Percentiles rank a stretch among this genome's conserved stretches.
Evolutionary conservation across 2,797 vertebrate species (phyloP).

Genomic region (Myotis planiceps): DNA sequence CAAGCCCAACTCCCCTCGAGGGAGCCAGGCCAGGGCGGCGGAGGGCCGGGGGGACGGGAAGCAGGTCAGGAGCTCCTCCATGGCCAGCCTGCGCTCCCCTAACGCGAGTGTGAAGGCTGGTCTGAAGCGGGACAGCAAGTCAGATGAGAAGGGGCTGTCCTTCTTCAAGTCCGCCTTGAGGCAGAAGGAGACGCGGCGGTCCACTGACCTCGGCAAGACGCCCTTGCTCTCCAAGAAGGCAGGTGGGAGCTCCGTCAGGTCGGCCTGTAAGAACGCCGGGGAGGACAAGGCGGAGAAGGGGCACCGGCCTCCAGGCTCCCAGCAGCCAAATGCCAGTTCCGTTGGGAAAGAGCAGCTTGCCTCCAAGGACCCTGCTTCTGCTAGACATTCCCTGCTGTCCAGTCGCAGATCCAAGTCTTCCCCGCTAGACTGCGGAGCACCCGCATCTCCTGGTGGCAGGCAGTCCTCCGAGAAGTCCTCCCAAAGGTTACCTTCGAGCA

Average conservation of each 20-base stretch:
- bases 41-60: constrained; percentile 86
- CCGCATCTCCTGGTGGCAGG: constrained; percentile 90
- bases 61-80: constrained; percentile 93
- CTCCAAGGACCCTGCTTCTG: constrained; percentile 89
- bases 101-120: constrained; percentile 86
- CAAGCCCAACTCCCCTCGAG: constrained; percentile 85
- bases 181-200: constrained; percentile 96
- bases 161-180: constrained; percentile 97
- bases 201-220: constrained; percentile 96
- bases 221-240: constrained; percentile 92
- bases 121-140: constrained; percentile 93
- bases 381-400: constrained; percentile 92
- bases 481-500: constrained; percentile 93
- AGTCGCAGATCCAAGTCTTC: constrained; percentile 96
- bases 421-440: constrained; percentile 88
- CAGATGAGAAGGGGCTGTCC: constrained; percentile 96
- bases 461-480: constrained; percentile 92
- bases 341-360: constrained; percentile 87
- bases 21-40: constrained; percentile 85
- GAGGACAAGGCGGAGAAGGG: constrained; percentile 85
- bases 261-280: constrained; percentile 81
- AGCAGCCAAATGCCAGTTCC: constrained; percentile 79
- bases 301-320: constrained; percentile 55
- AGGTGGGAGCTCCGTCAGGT: constrained; percentile 88
- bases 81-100: constrained; percentile 95